These are phyloP conservation scores for Myopa testacea DNA, from an alignment of 2,888 invertebrate species.

Conservation along the genomic window DNA sequence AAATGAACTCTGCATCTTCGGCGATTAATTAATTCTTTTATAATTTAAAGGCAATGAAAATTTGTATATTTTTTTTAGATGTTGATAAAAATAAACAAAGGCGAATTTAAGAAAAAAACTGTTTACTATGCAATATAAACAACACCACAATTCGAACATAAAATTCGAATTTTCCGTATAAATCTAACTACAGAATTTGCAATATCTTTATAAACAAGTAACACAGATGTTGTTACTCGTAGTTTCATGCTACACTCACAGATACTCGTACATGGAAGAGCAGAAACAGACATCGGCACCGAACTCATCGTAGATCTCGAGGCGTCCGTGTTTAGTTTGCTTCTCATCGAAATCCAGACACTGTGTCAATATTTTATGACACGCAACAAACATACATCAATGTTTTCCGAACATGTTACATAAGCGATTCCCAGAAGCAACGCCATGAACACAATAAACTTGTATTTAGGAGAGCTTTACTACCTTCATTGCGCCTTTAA, in stretches of 20 bases:
- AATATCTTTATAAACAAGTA: background rate
- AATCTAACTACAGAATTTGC: background rate
- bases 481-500: background rate
- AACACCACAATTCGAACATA: background rate
- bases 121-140: slow-evolving; percentile 11
- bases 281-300: background rate
- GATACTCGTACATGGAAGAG: background rate
- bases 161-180: background rate
- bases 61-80: slow-evolving; percentile 4
- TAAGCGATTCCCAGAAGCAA: slow-evolving; percentile 3
- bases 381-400: slow-evolving; percentile 15
- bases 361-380: slow-evolving; percentile 36
- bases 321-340: slow-evolving; percentile 26
- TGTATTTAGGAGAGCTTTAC: background rate
- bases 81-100: background rate
- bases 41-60: background rate
- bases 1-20: no score
- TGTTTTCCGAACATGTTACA: slow-evolving; percentile 1
- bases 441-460: slow-evolving; percentile 5
- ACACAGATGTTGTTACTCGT: background rate
- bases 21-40: no score
- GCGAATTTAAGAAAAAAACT: background rate
- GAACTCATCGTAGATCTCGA: background rate
- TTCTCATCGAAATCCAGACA: slow-evolving; percentile 26
- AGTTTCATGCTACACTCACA: background rate